These are phyloP conservation scores for Ceriagrion tenellum DNA, from an alignment of 2,888 invertebrate genomes.

Conservation along the genomic window DNA sequence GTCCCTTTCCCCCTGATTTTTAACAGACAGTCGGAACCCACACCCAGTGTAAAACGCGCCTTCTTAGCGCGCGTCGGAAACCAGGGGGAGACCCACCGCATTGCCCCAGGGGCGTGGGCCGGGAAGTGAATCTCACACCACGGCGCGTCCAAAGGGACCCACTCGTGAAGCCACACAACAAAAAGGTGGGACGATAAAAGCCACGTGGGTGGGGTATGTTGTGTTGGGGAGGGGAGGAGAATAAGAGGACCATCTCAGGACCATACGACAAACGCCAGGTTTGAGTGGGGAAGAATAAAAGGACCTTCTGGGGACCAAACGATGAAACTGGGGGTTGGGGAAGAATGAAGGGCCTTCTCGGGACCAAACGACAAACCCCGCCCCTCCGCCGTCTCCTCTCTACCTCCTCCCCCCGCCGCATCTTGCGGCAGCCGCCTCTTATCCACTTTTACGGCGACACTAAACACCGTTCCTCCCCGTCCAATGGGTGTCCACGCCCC, in stretches of 20 bases:
- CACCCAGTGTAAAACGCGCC: not conserved
- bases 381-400: not conserved
- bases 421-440: not conserved
- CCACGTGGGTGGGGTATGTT: not conserved
- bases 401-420: no score
- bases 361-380: not conserved
- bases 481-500: not conserved
- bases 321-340: not conserved
- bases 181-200: conserved; percentile 20
- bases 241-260: no score
- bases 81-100: not conserved
- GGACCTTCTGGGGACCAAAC: no score
- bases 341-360: not conserved
- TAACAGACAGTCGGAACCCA: not conserved
- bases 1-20: not conserved
- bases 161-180: not conserved
- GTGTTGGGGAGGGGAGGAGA: not conserved
- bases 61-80: not conserved
- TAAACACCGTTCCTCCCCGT: not conserved
- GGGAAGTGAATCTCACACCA: not conserved
- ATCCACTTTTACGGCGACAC: conserved; percentile 6
- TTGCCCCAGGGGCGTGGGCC: not conserved
- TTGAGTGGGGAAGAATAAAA: no score
- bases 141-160: not conserved
- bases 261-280: no score